These are phyloP conservation scores for Sinelater perroti DNA, from an alignment of 2,888 invertebrate species.

Conservation along the genomic window DNA sequence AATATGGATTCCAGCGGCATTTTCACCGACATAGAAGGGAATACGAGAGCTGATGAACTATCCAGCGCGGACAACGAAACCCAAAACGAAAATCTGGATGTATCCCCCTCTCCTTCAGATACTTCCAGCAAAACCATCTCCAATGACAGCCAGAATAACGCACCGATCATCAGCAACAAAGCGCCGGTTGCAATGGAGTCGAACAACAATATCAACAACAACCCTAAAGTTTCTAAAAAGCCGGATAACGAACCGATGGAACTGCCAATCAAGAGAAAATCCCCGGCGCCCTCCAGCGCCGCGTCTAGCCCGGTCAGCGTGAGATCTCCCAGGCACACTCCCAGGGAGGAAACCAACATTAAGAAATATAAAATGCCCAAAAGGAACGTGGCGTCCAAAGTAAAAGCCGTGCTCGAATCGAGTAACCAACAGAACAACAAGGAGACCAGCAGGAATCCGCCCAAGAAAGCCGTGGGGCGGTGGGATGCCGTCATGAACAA, in stretches of 20 bases:
- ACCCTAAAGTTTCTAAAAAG: constrained; percentile 33
- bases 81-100: constrained; percentile 55
- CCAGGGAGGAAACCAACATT: constrained; percentile 63
- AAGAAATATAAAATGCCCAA: constrained; percentile 83
- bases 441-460: constrained; percentile 63
- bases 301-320: constrained; percentile 53
- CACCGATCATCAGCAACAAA: constrained; percentile 27
- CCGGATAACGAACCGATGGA: constrained; percentile 25
- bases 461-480: constrained; percentile 70
- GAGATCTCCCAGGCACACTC: constrained; percentile 50
- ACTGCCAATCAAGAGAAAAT: constrained; percentile 52
- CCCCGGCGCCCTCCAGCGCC: constrained; percentile 50
- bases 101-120: constrained; percentile 73
- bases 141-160: constrained; percentile 62
- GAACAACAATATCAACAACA: constrained; percentile 19
- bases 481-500: constrained; percentile 89
- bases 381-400: constrained; percentile 78
- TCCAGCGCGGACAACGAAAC: constrained; percentile 44
- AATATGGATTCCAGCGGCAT: constrained; percentile 93
- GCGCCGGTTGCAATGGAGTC: constrained; percentile 4
- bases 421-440: constrained; percentile 62
- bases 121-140: constrained; percentile 66
- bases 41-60: constrained; percentile 63
- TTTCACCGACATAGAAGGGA: constrained; percentile 86
- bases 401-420: constrained; percentile 75